phyloP scores from a whole-genome alignment of 2,113 vertebrate genomes.

The Oreotrochilus melanogaster region DNA sequence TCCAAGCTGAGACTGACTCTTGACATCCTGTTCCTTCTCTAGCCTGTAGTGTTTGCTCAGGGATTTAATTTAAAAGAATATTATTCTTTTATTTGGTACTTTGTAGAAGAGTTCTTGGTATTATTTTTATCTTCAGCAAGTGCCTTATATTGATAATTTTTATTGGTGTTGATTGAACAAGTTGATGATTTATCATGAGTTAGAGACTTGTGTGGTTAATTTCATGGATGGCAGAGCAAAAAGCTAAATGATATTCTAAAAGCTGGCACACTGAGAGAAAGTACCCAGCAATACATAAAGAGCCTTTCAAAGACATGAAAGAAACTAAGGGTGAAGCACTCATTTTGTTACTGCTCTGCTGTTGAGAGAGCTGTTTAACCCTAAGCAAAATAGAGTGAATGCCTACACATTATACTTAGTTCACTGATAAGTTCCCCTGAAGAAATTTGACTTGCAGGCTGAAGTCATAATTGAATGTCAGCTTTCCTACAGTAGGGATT shows the following conservation, averaged over 20 bases:
- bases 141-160: background rate
- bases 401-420: background rate
- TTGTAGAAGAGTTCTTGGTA: background rate
- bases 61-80: background rate
- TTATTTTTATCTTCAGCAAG: constrained; percentile 35
- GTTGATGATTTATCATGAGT: constrained; percentile 46
- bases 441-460: background rate
- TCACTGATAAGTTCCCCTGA: background rate
- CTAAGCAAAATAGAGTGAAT: background rate
- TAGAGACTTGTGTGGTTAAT: constrained; percentile 29
- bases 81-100: background rate
- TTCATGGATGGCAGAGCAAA: constrained; percentile 46
- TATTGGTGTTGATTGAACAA: background rate
- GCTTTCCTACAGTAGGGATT: background rate
- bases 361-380: constrained; percentile 20
- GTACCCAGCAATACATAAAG: background rate
- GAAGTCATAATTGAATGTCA: background rate
- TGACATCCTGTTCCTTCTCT: constrained; percentile 33
- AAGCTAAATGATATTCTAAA: constrained; percentile 26
- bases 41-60: constrained; percentile 15
- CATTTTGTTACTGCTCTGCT: background rate
- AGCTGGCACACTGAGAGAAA: constrained; percentile 1
- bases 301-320: constrained; percentile 13
- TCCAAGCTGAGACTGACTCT: background rate
- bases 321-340: background rate